Evolutionary conservation across 2,888 invertebrate genomes (phyloP), one percentile per base, ranked within the genome.

Genomic region (Macrosiphum euphorbiae): DNA sequence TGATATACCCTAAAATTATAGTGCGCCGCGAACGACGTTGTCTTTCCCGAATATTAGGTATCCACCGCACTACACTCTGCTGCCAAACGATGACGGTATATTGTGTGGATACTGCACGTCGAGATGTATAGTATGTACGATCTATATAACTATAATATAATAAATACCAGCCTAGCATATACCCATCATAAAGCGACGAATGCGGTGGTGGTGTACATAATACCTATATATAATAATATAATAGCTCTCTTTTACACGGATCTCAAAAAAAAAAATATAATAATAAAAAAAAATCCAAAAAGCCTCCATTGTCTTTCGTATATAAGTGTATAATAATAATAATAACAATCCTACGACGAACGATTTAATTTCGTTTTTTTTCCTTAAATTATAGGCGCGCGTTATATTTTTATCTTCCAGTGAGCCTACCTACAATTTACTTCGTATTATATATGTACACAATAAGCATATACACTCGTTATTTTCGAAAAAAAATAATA

Each of bases 311-410:
- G 92, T 88, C 50, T 87, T 91, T 91, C 8, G 50, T 86, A 85
- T 67, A 50, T n/a, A 20, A n/a, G 44, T 52, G 28, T 55, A 44
- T 41, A 44, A 50, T 41, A 44, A 50, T 7, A 44, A 44, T 44
- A 78, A 50, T 44, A n/a, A 90, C 13, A 52, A 78, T 78, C 78
- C 35, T 78, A 78, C 35, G 35, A 78, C 87, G 50, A 67, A 92
- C 92, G 92, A 88, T 92, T 92, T 92, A 88, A 88, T 92, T 92
- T 88, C 44, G 67, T 35, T 61, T 67, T 88, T 58, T 61, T 58
- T 44, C 28, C 26, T 58, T 41, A 88, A 88, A 92, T 92, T 55
- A 78, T 92, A 92, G 87, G 61, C 61, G 50, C 28, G 47, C 35
- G 50, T 50, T 92, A 86, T 26, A 41, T 85, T 85, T 86, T 86